Evolutionary conservation across 2,113 vertebrate species (phyloP).

Genomic region (Colistium nudipinnis): DNA sequence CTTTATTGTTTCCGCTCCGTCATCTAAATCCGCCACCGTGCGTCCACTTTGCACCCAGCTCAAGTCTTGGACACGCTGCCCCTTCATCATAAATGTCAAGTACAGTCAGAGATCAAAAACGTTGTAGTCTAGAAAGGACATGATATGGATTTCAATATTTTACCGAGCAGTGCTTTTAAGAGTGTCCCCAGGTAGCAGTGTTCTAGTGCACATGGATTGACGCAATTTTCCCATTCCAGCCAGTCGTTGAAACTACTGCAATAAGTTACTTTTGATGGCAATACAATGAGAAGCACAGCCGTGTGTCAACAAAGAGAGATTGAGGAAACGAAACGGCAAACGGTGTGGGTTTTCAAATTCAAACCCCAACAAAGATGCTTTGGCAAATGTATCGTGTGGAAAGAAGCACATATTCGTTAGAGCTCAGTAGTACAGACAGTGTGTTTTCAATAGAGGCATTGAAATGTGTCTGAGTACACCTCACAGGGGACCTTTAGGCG

Average conservation of each 20-base stretch:
- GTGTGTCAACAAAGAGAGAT: background rate
- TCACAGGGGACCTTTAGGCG: slow-evolving; percentile 10
- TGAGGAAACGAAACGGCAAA: background rate
- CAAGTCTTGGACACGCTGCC: background rate
- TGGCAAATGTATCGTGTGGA: background rate
- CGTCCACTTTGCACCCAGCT: slow-evolving; percentile 2
- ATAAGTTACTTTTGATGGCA: background rate
- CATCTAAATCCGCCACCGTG: slow-evolving; percentile 17
- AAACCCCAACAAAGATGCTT: background rate
- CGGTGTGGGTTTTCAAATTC: background rate
- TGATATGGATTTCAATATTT: too few species aligned
- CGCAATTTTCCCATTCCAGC: background rate
- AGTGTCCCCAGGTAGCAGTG: too few species aligned
- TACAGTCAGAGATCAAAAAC: too few species aligned
- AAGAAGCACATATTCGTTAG: background rate
- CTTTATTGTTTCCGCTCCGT: background rate
- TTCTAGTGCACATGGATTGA: background rate
- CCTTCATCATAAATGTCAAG: slow-evolving; percentile 21
- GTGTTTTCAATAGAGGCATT: background rate
- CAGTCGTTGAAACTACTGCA: background rate
- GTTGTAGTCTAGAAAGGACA: too few species aligned
- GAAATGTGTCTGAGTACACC: slow-evolving; percentile 9
- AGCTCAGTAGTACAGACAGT: background rate
- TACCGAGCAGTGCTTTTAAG: too few species aligned
- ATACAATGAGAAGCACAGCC: background rate